A percentile compares a stretch with the other conserved stretches of the same genome.
These are phyloP conservation scores for Salpingus planirostris DNA, from an alignment of 2,888 invertebrate species.

Conservation along the genomic window DNA sequence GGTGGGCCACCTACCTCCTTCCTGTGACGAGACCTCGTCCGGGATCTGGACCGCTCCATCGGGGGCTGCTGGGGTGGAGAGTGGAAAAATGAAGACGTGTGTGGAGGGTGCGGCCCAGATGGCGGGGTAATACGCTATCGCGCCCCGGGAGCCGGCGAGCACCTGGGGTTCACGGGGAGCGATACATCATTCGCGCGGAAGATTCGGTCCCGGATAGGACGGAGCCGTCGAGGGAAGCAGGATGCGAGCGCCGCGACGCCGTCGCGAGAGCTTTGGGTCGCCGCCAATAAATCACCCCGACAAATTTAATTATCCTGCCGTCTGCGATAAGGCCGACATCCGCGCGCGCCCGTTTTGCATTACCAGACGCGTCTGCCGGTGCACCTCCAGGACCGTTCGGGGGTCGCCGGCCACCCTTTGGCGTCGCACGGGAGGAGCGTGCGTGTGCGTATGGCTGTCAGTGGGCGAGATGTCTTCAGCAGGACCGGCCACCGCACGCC, in stretches of 20 bases:
- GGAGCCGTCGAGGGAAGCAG: conserved; percentile 33
- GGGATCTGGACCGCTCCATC: no score
- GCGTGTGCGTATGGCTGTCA: conserved; percentile 21
- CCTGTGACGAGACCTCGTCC: no score
- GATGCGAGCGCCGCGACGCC: conserved; percentile 30
- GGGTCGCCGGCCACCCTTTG: conserved; percentile 6
- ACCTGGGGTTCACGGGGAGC: conserved; percentile 35
- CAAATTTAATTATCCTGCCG: conserved; percentile 52
- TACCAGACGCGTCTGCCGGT: background rate
- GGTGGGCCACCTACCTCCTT: no score
- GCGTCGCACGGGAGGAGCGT: conserved; percentile 6
- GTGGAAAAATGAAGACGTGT: no score
- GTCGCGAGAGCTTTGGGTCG: conserved; percentile 19
- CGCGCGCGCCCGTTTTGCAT: background rate
- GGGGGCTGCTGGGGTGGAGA: no score
- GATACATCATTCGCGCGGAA: conserved; percentile 38
- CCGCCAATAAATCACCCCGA: conserved; percentile 47
- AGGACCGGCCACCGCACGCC: conserved; percentile 36
- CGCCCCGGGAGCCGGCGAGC: no score
- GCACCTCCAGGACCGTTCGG: background rate
- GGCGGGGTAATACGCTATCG: no score
- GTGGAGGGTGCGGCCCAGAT: no score
- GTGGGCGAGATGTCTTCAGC: conserved; percentile 32
- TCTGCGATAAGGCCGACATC: conserved; percentile 43
- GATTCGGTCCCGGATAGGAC: conserved; percentile 35